These are phyloP conservation scores for Anableps anableps DNA, from an alignment of 2,797 vertebrate genomes.

Conservation along the genomic window DNA sequence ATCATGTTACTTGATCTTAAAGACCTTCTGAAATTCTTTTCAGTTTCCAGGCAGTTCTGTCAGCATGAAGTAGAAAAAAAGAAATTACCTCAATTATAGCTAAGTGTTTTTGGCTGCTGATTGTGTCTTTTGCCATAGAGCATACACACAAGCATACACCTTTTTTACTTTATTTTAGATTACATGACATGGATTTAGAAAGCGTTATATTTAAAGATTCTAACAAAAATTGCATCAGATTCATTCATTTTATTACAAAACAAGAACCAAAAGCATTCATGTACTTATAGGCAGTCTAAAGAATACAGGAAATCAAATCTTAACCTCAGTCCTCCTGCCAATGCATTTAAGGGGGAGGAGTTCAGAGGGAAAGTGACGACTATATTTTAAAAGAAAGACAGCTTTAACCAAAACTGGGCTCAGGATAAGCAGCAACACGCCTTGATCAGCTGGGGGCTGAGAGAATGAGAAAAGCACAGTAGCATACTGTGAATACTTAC, in stretches of 20 bases:
- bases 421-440: not conserved
- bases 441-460: too few relatives aligned
- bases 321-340: too few relatives aligned
- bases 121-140: slow-evolving; percentile 7
- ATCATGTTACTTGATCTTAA: slow-evolving; percentile 59
- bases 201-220: not conserved
- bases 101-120: slow-evolving; percentile 74
- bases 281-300: not conserved
- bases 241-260: not conserved
- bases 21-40: slow-evolving; percentile 58
- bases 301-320: not conserved
- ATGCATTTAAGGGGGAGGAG: not conserved
- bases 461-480: too few relatives aligned
- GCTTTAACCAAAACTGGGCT: not conserved
- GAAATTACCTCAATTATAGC: slow-evolving; percentile 76
- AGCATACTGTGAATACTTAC: too few relatives aligned
- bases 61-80: slow-evolving; percentile 73
- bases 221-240: not conserved
- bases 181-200: not conserved
- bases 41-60: slow-evolving; percentile 75
- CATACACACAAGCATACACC: slow-evolving; percentile 11
- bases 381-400: not conserved
- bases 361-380: too few relatives aligned
- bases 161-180: not conserved
- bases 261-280: not conserved